Evolutionary conservation across 2,113 vertebrate genomes (phyloP), one percentile per base, ranked within the genome.

Genomic region (Cygnus buccinator): DNA sequence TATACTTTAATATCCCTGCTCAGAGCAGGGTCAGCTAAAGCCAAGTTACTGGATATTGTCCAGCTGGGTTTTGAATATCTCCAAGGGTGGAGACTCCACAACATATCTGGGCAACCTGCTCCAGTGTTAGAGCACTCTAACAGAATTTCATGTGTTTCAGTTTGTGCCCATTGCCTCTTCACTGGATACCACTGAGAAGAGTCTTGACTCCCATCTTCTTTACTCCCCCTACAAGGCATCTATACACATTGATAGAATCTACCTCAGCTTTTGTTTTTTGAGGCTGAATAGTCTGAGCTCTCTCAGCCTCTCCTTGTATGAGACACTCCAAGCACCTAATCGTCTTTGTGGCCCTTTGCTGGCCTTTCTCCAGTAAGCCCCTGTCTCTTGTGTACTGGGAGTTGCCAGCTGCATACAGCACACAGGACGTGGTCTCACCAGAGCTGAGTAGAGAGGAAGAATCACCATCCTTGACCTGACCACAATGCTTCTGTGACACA

Each of bases 61-160:
- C 62, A 68, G 29, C 16, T 80, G 43, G 2, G 18, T 33, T 71
- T 66, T 65, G 9, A n/a, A 3, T 33, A 33, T 29, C 19, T 77
- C 35, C 1, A 2, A 71, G 46, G 35, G 29, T 0, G 1, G 70
- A 91, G 15, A 48, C 14, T 78, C 11, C 16, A 6, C 0, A 0
- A 43, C 20, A 8, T 71, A 20, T 48, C 12, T 50, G n/a, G 28
- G 13, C 4, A 54, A n/a, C 16, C 46, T 67, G 13, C 9, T 91
- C 26, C 21, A 31, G 13, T 31, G 7, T 39, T 67, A 78, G 31
- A 62, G 26, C 9, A 8, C 26, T 52, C 22, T 50, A 74, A 41
- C 44, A 55, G 33, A 31, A n/a, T 23, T 65, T 33, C 9, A 50
- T 37, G 13, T 41, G 11, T 61, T 84, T 73, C 29, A 59, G 14